These are phyloP conservation scores for Ceyx melanurus DNA, from an alignment of 2,113 vertebrate genomes.

Conservation along the genomic window DNA sequence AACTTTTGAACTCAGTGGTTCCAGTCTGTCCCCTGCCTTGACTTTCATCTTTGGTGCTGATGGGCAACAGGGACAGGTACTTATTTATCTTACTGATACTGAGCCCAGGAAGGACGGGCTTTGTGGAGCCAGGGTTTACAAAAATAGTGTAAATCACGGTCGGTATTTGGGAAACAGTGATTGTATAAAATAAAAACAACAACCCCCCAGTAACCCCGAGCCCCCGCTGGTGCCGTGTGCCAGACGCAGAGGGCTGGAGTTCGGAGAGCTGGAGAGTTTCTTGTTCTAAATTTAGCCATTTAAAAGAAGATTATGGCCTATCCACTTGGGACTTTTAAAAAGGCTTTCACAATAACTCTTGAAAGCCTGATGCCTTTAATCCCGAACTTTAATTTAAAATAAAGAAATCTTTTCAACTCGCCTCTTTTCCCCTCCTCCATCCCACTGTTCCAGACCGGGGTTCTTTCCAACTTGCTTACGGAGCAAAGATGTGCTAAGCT, in stretches of 20 bases:
- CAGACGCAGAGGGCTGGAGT: conserved; percentile 12
- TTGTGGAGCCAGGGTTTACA: background rate
- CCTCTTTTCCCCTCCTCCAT: conserved; percentile 37
- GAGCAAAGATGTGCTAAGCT: conserved; percentile 64
- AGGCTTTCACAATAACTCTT: conserved; percentile 72
- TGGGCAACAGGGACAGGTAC: background rate
- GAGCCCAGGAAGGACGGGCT: background rate
- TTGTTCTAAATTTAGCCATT: conserved; percentile 75
- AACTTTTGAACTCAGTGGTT: background rate
- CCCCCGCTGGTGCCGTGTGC: background rate
- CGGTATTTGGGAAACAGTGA: background rate
- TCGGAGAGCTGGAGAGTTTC: conserved; percentile 30
- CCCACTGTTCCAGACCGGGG: background rate
- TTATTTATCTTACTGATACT: background rate
- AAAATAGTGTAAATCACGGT: background rate
- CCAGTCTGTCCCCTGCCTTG: background rate
- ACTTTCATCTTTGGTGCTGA: background rate
- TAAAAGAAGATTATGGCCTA: conserved; percentile 75
- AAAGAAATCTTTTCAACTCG: conserved; percentile 75
- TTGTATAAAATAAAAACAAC: background rate
- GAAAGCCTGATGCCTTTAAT: conserved; percentile 76
- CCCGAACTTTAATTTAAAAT: conserved; percentile 82
- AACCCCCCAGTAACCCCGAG: background rate
- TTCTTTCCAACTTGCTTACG: conserved; percentile 42
- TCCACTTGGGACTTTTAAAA: conserved; percentile 76